Evolutionary conservation across 1,140 invertebrate genomes (phyloP).

Genomic region (Eumaeus atala): DNA sequence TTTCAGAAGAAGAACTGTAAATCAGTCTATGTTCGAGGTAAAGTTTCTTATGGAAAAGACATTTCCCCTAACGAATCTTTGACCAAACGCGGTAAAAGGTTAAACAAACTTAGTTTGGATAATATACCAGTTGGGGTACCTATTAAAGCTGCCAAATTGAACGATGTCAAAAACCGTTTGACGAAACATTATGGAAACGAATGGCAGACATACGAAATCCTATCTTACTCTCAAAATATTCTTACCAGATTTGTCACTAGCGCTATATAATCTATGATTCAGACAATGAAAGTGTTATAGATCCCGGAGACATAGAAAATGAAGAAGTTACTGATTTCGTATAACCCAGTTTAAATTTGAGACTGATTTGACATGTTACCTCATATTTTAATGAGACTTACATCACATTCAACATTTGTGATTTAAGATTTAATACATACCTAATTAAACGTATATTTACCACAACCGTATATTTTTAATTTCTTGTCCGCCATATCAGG

Average conservation of each 20-base stretch:
- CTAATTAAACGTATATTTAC: too few relatives aligned
- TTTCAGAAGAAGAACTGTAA: conserved; percentile 1
- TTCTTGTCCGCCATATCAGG: not conserved
- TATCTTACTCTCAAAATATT: conserved; percentile 1
- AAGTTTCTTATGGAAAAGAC: conserved; percentile 14
- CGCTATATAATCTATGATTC: conserved; percentile 5
- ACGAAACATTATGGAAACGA: conserved; percentile 7
- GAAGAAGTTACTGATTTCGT: conserved; percentile 13
- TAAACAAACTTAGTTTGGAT: not conserved
- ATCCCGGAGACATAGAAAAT: conserved; percentile 2
- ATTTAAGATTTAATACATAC: too few relatives aligned
- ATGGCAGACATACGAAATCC: not conserved
- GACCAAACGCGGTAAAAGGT: conserved; percentile 1
- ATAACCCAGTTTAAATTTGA: conserved; percentile 1
- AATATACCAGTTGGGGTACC: not conserved
- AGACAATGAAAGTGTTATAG: conserved; percentile 9
- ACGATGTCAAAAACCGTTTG: conserved; percentile 4
- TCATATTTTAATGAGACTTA: too few relatives aligned
- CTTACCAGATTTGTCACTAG: not conserved
- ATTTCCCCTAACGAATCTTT: conserved; percentile 2
- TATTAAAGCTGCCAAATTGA: not conserved
- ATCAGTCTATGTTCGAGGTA: conserved; percentile 2
- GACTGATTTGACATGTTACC: too few relatives aligned
- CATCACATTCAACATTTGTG: too few relatives aligned
- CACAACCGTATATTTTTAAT: too few relatives aligned